phyloP scores from a whole-genome alignment of 2,888 invertebrate genomes.

The Harpalus rufipes region DNA sequence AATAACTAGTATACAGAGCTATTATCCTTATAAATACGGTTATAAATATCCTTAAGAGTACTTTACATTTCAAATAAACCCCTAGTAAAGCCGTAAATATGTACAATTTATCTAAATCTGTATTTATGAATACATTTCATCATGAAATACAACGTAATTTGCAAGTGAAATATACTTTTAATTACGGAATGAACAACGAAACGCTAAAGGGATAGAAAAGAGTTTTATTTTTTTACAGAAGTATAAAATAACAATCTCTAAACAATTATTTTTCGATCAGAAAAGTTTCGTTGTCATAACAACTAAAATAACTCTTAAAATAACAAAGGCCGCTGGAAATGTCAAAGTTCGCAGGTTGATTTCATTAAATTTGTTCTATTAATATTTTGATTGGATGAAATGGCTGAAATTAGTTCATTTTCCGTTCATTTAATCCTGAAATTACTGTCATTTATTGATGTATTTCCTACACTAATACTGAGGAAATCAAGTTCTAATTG shows the following conservation, averaged over 20 bases:
- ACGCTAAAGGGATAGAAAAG: too few species aligned
- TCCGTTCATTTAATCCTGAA: slow-evolving; percentile 14
- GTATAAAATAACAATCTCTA: too few species aligned
- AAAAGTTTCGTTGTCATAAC: not conserved
- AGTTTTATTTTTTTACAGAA: too few species aligned
- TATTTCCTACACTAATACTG: not conserved
- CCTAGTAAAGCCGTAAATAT: not conserved
- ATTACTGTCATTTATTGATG: not conserved
- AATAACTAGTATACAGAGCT: not conserved
- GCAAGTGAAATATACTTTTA: slow-evolving; percentile 2
- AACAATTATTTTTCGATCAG: not conserved
- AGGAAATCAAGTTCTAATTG: slow-evolving; percentile 1
- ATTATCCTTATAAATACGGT: not conserved
- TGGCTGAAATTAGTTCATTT: slow-evolving; percentile 1
- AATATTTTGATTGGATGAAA: not conserved
- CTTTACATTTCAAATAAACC: not conserved
- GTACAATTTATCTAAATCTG: slow-evolving; percentile 2
- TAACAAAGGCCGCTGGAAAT: not conserved
- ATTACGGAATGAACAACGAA: too few species aligned
- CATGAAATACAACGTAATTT: not conserved
- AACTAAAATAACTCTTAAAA: not conserved
- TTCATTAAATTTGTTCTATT: slow-evolving; percentile 9
- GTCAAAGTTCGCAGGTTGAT: not conserved
- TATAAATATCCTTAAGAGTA: not conserved
- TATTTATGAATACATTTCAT: not conserved